These are phyloP conservation scores for Idaea aversata DNA, from an alignment of 2,888 invertebrate species.

Conservation along the genomic window DNA sequence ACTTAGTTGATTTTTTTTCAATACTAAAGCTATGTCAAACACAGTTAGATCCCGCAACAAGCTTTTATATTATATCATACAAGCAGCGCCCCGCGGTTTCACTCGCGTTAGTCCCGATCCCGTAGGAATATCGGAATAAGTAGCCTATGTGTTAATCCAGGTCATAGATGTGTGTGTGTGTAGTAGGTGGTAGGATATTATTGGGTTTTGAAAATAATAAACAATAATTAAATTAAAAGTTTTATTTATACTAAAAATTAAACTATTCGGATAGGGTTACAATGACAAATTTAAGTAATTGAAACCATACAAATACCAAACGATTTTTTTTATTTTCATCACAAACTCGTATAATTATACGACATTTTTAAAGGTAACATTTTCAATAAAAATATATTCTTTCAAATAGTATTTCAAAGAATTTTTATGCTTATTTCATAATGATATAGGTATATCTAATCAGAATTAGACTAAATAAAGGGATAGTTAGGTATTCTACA, in stretches of 20 bases:
- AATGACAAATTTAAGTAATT: slow-evolving; percentile 6
- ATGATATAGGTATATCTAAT: background rate
- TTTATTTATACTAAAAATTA: background rate
- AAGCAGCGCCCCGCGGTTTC: no score
- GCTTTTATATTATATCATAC: no score
- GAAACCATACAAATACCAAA: slow-evolving; percentile 48
- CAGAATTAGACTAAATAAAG: slow-evolving; percentile 37
- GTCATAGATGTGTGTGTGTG: no score
- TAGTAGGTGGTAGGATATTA: no score
- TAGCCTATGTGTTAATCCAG: no score
- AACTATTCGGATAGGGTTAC: background rate
- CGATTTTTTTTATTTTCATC: slow-evolving; percentile 71
- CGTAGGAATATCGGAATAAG: no score
- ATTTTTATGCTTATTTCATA: background rate
- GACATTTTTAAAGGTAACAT: slow-evolving; percentile 33
- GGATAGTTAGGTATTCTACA: slow-evolving; percentile 31
- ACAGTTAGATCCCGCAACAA: no score
- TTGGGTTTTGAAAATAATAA: background rate
- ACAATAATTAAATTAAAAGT: background rate
- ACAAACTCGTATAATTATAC: slow-evolving; percentile 54
- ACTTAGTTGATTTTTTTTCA: no score
- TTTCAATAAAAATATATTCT: slow-evolving; percentile 36
- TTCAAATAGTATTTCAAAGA: background rate
- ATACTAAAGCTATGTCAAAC: no score
- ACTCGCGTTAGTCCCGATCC: no score